Percentiles rank a stretch among this genome's conserved stretches.
Conservation (phyloP, 2,797 vertebrate genomes). For the Megalops cyprinoides region DNA sequence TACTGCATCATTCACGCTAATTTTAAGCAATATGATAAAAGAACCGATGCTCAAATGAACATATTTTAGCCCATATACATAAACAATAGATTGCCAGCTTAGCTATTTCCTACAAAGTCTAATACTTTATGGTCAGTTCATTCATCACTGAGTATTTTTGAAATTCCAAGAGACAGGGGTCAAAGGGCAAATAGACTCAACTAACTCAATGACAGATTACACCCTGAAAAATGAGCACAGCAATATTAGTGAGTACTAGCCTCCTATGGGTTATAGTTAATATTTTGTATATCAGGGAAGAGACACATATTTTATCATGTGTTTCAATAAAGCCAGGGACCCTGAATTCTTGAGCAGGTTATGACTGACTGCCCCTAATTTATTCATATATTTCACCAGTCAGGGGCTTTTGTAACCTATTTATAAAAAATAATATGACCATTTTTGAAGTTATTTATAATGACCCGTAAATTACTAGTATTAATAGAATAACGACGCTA, state of each 20-base stretch:
- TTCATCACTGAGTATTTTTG: slow-evolving; percentile 2
- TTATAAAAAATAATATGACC: background rate
- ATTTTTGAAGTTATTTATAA: background rate
- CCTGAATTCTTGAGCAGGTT: no score
- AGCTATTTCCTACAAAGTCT: background rate
- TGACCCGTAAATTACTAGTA: background rate
- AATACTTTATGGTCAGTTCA: background rate
- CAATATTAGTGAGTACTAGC: background rate
- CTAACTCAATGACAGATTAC: slow-evolving; percentile 18
- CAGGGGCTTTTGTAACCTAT: background rate
- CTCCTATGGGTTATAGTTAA: background rate
- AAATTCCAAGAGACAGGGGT: background rate
- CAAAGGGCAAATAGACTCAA: slow-evolving; percentile 17
- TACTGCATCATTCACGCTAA: no score
- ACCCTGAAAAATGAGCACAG: slow-evolving; percentile 7
- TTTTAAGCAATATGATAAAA: background rate
- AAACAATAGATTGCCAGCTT: no score
- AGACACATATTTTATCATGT: background rate
- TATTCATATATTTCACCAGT: background rate
- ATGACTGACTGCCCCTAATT: background rate
- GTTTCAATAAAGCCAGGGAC: background rate
- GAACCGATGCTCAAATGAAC: no score
- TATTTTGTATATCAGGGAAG: background rate
- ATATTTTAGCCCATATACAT: no score
- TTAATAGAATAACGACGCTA: background rate